Base-by-base conservation (phyloP, 2,113 vertebrate species). In the Bos javanicus region DNA sequence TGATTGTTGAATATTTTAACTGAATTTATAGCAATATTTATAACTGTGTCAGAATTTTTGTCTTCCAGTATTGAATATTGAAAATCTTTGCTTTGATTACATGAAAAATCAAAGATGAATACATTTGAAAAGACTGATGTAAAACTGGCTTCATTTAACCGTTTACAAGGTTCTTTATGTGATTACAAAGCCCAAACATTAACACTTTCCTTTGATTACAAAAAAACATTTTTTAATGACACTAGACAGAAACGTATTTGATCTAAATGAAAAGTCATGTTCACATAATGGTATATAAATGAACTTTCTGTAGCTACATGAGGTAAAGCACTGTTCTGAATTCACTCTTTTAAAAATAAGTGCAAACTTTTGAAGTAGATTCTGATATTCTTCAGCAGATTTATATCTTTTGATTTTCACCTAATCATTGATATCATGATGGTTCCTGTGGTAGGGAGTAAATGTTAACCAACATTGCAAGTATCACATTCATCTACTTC, bases 251-350 rank as follows among this genome's bases (percentile, higher is more conserved):
- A 91, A 84, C 43, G 28, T n/a, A 93, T 30, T 85, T 91, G 16
- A 86, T 56, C 6, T 60, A 74, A 95, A 94, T 82, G 67, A 96
- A 94, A 96, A 96, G 60, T 89, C 87, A 87, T 92, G 43, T 43
- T 85, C 19, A 76, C 43, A 71, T 48, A 56, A 80, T 92, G 39
- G 64, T 57, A 56, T 36, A 19, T 33, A 82, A 93, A 52, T 86
- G 23, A 71, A 46, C 19, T 39, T 62, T 43, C 82, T 84, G 9
- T 52, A 90, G 28, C 67, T 94, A 30, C 43, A 33, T 23, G 2
- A 64, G 64, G 25, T 57, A 76, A 91, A 48, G 30, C 23, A 39
- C 8, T 94, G 17, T 94, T 92, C 76, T 88, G 23, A 39, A 62
- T 62, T 64, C 1, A 82, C n/a, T 54, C 21, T 81, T 87, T 54